phyloP scores from a whole-genome alignment of 2,113 vertebrate species.

The human (Homo sapiens) region GRCh38 chr3:17570501-17571000 shows the following conservation, averaged over 20 bases:
- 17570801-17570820: background rate
- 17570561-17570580: background rate
- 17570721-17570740: background rate
- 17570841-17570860: background rate
- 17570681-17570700: slow-evolving; percentile 33
- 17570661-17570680: slow-evolving; percentile 37
- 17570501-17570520: slow-evolving; percentile 20
- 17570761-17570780: background rate
- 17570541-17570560: background rate
- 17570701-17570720: background rate
- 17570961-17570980: slow-evolving; percentile 19
- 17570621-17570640: slow-evolving; percentile 12
- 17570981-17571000: background rate
- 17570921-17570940: slow-evolving; percentile 33
- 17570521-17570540: background rate
- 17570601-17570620: background rate
- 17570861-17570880: background rate
- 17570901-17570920: background rate
- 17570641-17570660: background rate
- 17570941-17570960: background rate
- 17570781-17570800: background rate
- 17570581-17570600: background rate
- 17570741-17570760: background rate
- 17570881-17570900: background rate
- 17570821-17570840: slow-evolving; percentile 3